Conservation (phyloP, 2,797 vertebrate species). For the Parotocinclus haroldoi region DNA sequence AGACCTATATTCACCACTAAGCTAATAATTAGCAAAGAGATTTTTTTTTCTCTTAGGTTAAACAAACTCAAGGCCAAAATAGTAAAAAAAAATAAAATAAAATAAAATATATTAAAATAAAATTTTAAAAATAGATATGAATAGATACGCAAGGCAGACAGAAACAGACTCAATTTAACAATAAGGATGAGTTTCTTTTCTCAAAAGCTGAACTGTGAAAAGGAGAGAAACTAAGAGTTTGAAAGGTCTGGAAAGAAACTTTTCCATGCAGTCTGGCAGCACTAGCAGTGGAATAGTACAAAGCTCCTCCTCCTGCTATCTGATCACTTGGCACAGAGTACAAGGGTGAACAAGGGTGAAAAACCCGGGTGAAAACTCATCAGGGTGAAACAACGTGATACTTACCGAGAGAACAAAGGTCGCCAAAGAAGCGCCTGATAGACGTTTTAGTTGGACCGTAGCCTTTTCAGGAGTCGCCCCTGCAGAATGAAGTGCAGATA, state of each 20-base stretch:
- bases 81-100: slow-evolving; percentile 7
- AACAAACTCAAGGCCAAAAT: slow-evolving; percentile 24
- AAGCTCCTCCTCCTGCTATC: slow-evolving; percentile 41
- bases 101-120: neutral
- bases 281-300: slow-evolving; percentile 8
- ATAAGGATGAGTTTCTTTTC: neutral
- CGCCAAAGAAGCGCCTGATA: slow-evolving; percentile 33
- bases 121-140: neutral
- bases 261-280: slow-evolving; percentile 13
- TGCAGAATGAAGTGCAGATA: too few species aligned
- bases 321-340: slow-evolving; percentile 52
- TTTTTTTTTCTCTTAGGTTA: neutral
- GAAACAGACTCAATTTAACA: neutral
- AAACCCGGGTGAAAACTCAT: slow-evolving; percentile 53
- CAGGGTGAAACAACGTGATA: slow-evolving; percentile 59
- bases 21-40: slow-evolving; percentile 32
- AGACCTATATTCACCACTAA: slow-evolving; percentile 28
- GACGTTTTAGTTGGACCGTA: slow-evolving; percentile 31
- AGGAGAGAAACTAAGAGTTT: neutral
- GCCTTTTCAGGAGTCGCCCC: neutral
- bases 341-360: slow-evolving; percentile 53
- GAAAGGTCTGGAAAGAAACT: slow-evolving; percentile 5
- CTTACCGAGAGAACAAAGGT: slow-evolving; percentile 54
- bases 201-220: too few species aligned
- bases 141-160: too few species aligned